A percentile compares a stretch with the other conserved stretches of the same genome.
These are phyloP conservation scores for Teleiodes luculella DNA, from an alignment of 2,888 invertebrate genomes.

Conservation along the genomic window DNA sequence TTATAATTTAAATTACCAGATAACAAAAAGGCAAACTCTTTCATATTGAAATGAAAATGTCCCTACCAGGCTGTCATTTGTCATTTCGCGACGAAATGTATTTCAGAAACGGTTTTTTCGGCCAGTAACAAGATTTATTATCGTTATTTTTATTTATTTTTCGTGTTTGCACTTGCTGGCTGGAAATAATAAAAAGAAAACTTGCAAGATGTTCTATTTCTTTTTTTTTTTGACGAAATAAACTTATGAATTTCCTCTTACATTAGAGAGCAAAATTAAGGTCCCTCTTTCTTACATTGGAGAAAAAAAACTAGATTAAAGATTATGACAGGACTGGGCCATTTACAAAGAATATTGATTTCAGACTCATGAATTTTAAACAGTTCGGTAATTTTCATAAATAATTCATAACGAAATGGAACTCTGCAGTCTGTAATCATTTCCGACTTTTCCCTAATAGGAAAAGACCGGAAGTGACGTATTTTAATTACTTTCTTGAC, in stretches of 20 bases:
- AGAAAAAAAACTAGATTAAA: not conserved
- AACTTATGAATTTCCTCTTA: no score
- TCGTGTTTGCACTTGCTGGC: not conserved
- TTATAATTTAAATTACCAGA: not conserved
- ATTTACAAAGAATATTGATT: not conserved
- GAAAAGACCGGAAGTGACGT: not conserved
- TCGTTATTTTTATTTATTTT: not conserved
- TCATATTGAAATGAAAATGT: slow-evolving; percentile 47
- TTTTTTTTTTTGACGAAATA: no score
- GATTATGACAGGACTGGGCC: not conserved
- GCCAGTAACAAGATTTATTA: no score
- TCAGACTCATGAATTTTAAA: not conserved
- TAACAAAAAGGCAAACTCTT: slow-evolving; percentile 34
- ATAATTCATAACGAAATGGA: not conserved
- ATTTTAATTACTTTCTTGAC: not conserved
- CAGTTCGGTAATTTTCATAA: not conserved
- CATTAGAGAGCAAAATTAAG: no score
- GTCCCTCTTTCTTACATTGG: not conserved
- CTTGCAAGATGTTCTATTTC: no score
- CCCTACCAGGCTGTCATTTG: slow-evolving; percentile 43
- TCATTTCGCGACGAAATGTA: slow-evolving; percentile 28
- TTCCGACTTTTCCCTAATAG: not conserved
- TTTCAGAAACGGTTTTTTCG: not conserved
- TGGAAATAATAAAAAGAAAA: no score
- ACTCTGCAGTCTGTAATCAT: not conserved